These are phyloP conservation scores for Acanthococcus lagerstroemiae DNA, from an alignment of 2,888 invertebrate genomes.

Conservation along the genomic window DNA sequence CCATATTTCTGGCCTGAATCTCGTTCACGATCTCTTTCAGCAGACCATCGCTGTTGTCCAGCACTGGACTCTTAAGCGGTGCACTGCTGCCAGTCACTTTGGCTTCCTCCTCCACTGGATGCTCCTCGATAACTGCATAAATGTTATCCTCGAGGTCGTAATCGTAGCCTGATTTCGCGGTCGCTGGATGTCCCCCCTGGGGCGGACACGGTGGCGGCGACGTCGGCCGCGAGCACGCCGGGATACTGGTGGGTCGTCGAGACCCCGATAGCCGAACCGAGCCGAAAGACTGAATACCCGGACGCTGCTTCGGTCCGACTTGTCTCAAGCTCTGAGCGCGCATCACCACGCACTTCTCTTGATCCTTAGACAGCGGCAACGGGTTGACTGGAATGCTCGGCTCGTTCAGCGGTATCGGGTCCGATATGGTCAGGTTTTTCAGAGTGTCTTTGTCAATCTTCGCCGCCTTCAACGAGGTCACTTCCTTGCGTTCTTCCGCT, in stretches of 20 bases:
- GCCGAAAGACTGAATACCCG: constrained; percentile 64
- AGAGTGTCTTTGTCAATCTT: constrained; percentile 58
- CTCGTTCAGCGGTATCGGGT: constrained; percentile 64
- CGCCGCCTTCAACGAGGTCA: constrained; percentile 35
- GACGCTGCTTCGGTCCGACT: constrained; percentile 45
- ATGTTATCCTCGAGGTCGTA: constrained; percentile 54
- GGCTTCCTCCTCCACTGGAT: constrained; percentile 47
- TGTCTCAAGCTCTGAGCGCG: constrained; percentile 75
- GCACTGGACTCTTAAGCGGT: constrained; percentile 42
- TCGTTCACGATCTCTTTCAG: constrained; percentile 79
- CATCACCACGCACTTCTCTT: constrained; percentile 53
- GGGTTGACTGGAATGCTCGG: constrained; percentile 55
- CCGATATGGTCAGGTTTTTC: constrained; percentile 68
- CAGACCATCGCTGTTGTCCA: constrained; percentile 47
- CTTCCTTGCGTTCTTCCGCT: constrained; percentile 47
- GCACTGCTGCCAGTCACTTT: constrained; percentile 43
- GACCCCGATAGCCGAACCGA: constrained; percentile 63
- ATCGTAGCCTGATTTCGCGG: background rate
- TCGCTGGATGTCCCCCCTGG: constrained; percentile 45
- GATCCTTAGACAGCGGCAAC: constrained; percentile 47
- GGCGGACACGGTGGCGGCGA: constrained; percentile 42
- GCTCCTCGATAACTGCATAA: constrained; percentile 77
- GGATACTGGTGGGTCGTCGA: constrained; percentile 65
- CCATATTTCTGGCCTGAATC: constrained; percentile 74
- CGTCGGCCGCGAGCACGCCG: constrained; percentile 62